Conservation (phyloP, 2,113 vertebrate species). For the Maccullochella peelii region DNA sequence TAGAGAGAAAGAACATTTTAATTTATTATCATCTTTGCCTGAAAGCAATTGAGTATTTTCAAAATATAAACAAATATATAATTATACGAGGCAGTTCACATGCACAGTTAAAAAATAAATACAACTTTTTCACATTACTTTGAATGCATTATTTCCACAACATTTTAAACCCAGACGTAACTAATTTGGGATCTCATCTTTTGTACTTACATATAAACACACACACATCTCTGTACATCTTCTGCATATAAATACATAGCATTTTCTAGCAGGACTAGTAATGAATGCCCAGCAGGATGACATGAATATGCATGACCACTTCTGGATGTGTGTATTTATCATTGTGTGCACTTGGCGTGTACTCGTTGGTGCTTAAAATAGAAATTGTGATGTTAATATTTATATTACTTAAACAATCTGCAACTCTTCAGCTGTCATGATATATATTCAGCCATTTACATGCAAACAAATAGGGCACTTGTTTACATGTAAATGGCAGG, state of each 20-base stretch:
- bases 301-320: slow-evolving; percentile 77
- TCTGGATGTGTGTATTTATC: slow-evolving; percentile 64
- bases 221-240: slow-evolving; percentile 9
- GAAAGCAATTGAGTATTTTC: not conserved
- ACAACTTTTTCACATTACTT: not conserved
- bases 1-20: not conserved
- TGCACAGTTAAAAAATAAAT: not conserved
- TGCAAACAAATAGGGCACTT: no score
- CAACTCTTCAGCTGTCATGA: slow-evolving; percentile 6
- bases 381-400: slow-evolving; percentile 52
- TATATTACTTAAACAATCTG: slow-evolving; percentile 49
- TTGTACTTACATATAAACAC: not conserved
- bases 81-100: not conserved
- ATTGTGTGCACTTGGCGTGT: slow-evolving; percentile 60
- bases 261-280: slow-evolving; percentile 42
- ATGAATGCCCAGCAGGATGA: slow-evolving; percentile 60
- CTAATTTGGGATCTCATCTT: not conserved
- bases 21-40: not conserved
- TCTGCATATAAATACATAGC: slow-evolving; percentile 28
- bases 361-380: slow-evolving; percentile 63
- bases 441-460: slow-evolving; percentile 52
- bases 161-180: not conserved
- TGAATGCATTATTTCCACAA: not conserved
- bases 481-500: slow-evolving; percentile 48
- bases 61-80: not conserved